Conservation (phyloP, 2,113 vertebrate species). For the Podarcis raffonei region DNA sequence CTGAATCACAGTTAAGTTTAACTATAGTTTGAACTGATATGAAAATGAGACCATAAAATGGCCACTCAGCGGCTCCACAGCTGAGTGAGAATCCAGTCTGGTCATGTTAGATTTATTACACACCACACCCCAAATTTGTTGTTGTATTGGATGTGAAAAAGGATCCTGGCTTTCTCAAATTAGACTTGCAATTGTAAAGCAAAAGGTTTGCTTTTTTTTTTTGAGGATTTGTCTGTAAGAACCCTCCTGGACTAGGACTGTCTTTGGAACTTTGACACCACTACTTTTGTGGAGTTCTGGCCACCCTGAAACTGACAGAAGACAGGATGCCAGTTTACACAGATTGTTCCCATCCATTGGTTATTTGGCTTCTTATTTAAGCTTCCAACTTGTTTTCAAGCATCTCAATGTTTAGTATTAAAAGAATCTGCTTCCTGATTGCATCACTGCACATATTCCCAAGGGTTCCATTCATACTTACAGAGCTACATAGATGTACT, state of each 20-base stretch:
- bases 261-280: not conserved
- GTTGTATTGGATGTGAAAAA: not conserved
- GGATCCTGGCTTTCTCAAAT: not conserved
- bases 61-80: too few relatives aligned
- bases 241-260: not conserved
- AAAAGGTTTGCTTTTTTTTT: not conserved
- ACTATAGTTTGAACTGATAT: too few relatives aligned
- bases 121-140: too few relatives aligned
- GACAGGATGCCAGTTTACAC: not conserved
- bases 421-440: conserved; percentile 6
- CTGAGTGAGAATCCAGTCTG: not conserved
- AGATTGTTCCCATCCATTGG: not conserved
- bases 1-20: too few relatives aligned
- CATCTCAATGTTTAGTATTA: not conserved
- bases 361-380: not conserved
- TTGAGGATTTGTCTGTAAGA: not conserved
- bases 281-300: not conserved
- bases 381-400: conserved; percentile 16
- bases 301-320: not conserved
- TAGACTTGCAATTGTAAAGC: not conserved
- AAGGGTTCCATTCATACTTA: conserved; percentile 1
- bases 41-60: not conserved
- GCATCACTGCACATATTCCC: not conserved
- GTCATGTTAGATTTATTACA: not conserved
- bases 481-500: not conserved